phyloP scores from a whole-genome alignment of 64 coral and sea anemone species.

The Acropora tenuis region DNA sequence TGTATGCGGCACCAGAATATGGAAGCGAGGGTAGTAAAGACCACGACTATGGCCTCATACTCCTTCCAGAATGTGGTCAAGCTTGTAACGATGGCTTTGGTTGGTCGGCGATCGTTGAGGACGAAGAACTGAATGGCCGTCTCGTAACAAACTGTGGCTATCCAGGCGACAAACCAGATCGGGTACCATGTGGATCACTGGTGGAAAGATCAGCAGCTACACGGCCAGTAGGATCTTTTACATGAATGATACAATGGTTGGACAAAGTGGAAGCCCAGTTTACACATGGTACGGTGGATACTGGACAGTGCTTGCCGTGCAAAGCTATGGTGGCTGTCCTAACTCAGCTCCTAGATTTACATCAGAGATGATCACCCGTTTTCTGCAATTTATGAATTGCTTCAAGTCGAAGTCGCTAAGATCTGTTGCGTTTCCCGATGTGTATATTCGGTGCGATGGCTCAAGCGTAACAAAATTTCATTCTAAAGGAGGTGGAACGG shows the following conservation, averaged over 20 bases:
- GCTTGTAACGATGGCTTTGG: conserved; percentile 53
- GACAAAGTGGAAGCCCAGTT: conserved; percentile 59
- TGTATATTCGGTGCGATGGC: conserved; percentile 62
- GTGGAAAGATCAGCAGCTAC: not conserved
- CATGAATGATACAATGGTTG: conserved; percentile 46
- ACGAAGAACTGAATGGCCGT: conserved; percentile 31
- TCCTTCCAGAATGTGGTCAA: conserved; percentile 4
- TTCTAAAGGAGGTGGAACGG: conserved; percentile 11
- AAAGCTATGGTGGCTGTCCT: conserved; percentile 23
- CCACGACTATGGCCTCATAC: conserved; percentile 44
- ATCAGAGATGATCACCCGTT: conserved; percentile 41
- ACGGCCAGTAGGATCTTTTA: conserved; percentile 15
- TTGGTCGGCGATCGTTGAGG: conserved; percentile 44
- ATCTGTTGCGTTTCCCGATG: conserved; percentile 38
- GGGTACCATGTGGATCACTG: conserved; percentile 59
- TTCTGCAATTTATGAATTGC: conserved; percentile 51
- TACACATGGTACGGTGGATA: conserved; percentile 59
- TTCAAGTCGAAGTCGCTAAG: conserved; percentile 22
- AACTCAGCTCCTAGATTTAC: conserved; percentile 64
- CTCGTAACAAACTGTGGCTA: conserved; percentile 53
- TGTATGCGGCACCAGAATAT: not conserved
- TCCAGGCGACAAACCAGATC: not conserved
- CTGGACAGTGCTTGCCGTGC: conserved; percentile 52
- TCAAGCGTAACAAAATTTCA: not conserved
- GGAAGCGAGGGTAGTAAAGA: not conserved